These are phyloP conservation scores for Empis stercorea DNA, from an alignment of 2,888 invertebrate genomes.

Conservation along the genomic window DNA sequence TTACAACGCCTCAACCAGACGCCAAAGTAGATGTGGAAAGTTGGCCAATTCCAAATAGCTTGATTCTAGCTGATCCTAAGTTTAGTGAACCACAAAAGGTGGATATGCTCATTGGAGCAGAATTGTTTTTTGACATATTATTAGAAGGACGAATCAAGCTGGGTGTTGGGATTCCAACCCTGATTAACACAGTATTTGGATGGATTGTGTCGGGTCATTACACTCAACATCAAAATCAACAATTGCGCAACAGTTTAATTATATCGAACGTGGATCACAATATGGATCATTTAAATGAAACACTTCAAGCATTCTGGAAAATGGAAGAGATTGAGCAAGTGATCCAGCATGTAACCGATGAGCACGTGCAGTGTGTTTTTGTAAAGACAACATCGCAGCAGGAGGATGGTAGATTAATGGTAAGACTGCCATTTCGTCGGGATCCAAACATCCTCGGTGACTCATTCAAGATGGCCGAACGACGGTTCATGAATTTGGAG, in stretches of 20 bases:
- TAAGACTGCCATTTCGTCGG: no score
- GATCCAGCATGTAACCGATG: not conserved
- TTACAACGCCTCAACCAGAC: not conserved
- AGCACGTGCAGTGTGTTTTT: not conserved
- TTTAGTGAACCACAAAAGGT: constrained; percentile 4
- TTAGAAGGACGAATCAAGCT: constrained; percentile 1
- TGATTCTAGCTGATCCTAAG: constrained; percentile 5
- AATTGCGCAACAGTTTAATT: not conserved
- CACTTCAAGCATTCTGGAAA: not conserved
- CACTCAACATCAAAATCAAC: not conserved
- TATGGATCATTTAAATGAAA: not conserved
- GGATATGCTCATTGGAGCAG: constrained; percentile 6
- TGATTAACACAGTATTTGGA: constrained; percentile 3
- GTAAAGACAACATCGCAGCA: not conserved
- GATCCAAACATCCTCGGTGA: no score
- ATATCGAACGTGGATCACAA: no score
- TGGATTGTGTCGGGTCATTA: constrained; percentile 4
- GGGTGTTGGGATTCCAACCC: not conserved
- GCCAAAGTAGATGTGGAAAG: not conserved
- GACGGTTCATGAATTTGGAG: no score
- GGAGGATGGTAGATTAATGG: no score
- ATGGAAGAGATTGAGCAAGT: not conserved
- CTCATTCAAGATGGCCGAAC: no score
- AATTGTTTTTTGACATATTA: constrained; percentile 2
- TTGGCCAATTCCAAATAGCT: constrained; percentile 1